Base-by-base conservation (phyloP, 1,140 invertebrate genomes). In the Periplaneta americana region DNA sequence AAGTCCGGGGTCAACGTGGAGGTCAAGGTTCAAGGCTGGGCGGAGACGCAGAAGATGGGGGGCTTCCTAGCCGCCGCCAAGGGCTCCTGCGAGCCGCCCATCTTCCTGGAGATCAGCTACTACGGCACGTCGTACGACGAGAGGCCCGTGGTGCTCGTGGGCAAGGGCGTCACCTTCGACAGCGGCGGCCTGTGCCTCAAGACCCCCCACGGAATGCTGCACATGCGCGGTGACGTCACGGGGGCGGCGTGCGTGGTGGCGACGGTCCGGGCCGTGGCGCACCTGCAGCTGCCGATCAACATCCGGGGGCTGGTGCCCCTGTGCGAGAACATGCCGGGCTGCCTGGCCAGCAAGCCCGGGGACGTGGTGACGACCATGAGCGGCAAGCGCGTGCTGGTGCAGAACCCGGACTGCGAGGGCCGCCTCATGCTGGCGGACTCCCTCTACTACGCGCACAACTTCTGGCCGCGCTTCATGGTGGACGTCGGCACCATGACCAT, bases 351-450 rank as follows among this genome's bases (percentile, higher is more conserved):
- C 0, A 97, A 97, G 87, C 97, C 96, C 28, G 96, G 96, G 15
- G 97, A 98, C 87, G 92, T 98, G 5, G 92, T 98, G 0, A 91
- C 88, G 28, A 93, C 95, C 31, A 93, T 94, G 88, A 97, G 96
- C 87, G 96, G 96, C 34, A 97, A 97, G 87, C 94, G 93, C 1
- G 93, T 98, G 85, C 93, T 95, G 48, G 91, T 98, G 31, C 95
- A 97, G 85, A 97, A 98, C 85, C 97, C 97, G 0, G 96, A 98
- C 88, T 95, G 96, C 48, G 97, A 98, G 86, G 97, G 97, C 1
- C 89, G 97, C 35, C 89, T 98, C 2, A 93, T 98, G 75, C 90
- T 98, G 75, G 96, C 96, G 6, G 97, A 98, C 90, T 96, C 96
- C 6, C 87, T 98, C 22, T 93, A 93, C 83, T 97, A 98, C 86